Conservation (phyloP, 2,113 vertebrate species). For the Phylloscopus whistleri region DNA sequence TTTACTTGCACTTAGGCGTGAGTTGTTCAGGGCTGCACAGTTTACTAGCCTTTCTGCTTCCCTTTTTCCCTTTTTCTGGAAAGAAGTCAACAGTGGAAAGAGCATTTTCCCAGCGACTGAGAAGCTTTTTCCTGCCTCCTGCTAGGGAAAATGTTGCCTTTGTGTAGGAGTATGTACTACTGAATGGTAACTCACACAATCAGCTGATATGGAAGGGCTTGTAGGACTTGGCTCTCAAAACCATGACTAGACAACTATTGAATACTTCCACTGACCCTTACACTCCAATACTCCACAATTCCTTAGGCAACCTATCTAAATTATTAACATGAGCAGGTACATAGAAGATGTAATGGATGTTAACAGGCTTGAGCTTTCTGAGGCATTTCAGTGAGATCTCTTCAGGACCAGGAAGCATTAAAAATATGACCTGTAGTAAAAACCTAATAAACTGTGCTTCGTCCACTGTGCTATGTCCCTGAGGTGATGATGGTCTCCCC, state of each 20-base stretch:
- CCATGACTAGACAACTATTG: not conserved
- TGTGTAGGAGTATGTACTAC: accelerated
- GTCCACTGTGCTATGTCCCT: not conserved
- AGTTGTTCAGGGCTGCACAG: not conserved
- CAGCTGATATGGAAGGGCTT: not conserved
- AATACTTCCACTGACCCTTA: not conserved
- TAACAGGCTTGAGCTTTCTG: not conserved
- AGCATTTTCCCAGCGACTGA: not conserved
- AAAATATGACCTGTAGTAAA: not conserved
- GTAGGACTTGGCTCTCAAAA: not conserved
- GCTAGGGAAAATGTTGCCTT: not conserved
- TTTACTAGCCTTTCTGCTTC: not conserved
- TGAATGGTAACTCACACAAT: not conserved
- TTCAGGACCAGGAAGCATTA: not conserved
- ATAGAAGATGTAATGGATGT: not conserved
- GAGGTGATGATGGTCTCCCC: not conserved
- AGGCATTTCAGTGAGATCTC: not conserved
- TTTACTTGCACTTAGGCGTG: not conserved
- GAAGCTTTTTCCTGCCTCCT: not conserved
- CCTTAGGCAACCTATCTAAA: not conserved
- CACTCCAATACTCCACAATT: not conserved
- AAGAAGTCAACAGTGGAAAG: not conserved
- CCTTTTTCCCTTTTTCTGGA: not conserved
- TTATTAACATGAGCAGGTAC: not conserved
- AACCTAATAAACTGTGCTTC: not conserved